phyloP scores from a whole-genome alignment of 64 coral and sea anemone species.

The Stichodactyla helianthus region DNA sequence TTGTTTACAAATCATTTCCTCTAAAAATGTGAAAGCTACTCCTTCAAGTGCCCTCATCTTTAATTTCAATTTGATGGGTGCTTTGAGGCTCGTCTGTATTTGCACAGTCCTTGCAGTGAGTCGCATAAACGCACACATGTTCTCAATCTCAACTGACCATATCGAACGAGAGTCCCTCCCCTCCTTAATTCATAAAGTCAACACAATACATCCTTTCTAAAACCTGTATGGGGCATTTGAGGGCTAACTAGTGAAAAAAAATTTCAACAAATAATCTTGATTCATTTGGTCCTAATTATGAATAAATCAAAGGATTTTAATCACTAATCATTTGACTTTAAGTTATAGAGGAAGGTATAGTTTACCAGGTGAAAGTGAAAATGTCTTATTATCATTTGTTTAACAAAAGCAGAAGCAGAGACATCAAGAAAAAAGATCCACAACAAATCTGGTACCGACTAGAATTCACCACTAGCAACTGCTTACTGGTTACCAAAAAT shows the following conservation, averaged over 20 bases:
- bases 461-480: neutral
- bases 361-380: neutral
- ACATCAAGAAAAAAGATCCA: neutral
- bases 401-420: neutral
- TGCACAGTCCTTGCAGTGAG: neutral
- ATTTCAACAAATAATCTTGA: neutral
- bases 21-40: neutral
- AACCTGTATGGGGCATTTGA: neutral
- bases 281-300: neutral
- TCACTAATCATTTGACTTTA: slow-evolving; percentile 4
- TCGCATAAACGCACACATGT: neutral
- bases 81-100: neutral
- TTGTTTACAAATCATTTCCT: slow-evolving; percentile 8
- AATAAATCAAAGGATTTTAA: neutral
- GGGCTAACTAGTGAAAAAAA: neutral
- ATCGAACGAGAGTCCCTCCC: neutral
- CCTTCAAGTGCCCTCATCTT: neutral
- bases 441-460: neutral
- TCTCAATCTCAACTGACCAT: neutral
- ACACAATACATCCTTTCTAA: neutral
- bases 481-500: neutral
- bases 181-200: neutral
- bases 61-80: slow-evolving; percentile 7
- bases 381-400: neutral
- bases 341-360: neutral